Percentiles rank a stretch among this genome's conserved stretches.
phyloP scores from a whole-genome alignment of 1,140 invertebrate genomes.

The Heterodera carotae region DNA sequence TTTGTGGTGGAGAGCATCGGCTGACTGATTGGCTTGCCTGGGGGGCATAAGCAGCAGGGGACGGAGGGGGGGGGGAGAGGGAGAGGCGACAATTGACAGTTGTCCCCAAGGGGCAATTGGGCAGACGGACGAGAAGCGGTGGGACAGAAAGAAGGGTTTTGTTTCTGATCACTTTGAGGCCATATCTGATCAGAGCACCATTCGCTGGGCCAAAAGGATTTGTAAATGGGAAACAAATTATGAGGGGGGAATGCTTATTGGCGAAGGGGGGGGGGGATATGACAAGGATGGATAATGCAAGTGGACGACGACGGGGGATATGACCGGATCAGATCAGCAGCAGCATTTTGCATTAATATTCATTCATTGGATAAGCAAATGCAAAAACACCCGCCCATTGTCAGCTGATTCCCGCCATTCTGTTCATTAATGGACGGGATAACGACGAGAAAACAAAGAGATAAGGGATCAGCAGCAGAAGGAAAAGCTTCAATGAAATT shows the following conservation, averaged over 20 bases:
- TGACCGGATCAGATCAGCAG: too few species aligned
- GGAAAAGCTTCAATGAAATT: neutral
- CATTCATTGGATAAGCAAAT: too few species aligned
- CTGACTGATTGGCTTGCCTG: neutral
- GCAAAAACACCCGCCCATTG: too few species aligned
- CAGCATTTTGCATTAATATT: too few species aligned
- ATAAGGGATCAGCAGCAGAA: neutral
- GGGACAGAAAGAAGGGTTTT: neutral
- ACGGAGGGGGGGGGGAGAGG: too few species aligned
- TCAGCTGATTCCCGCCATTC: neutral
- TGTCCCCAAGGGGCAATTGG: neutral
- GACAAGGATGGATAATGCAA: too few species aligned
- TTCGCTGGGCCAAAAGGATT: neutral
- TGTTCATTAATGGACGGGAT: too few species aligned
- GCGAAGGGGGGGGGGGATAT: neutral
- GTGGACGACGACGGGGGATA: too few species aligned
- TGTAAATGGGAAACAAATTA: neutral
- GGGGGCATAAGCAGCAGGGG: too few species aligned
- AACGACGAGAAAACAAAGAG: neutral
- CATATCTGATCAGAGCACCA: neutral
- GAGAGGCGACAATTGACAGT: neutral
- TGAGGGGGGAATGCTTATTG: too few species aligned
- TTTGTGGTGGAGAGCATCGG: neutral
- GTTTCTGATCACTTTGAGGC: neutral
- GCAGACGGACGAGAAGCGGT: neutral